These are phyloP conservation scores for Pseudochirops cupreus DNA, from an alignment of 2,797 vertebrate species.

Conservation along the genomic window DNA sequence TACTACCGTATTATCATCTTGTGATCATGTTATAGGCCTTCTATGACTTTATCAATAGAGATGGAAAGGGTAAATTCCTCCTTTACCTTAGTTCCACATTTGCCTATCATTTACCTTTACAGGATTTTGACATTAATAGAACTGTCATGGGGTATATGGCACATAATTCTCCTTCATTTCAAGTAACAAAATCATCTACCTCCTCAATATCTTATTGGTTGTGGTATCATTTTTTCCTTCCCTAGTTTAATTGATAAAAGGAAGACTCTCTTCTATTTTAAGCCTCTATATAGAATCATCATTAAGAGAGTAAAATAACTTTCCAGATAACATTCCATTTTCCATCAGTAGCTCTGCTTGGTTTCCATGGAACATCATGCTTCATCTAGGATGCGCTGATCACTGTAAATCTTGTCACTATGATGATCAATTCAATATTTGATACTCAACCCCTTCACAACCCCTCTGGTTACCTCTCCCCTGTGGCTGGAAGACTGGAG, in stretches of 20 bases:
- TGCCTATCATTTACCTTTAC: background rate
- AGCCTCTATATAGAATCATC: background rate
- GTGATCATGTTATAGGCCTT: background rate
- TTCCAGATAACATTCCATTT: background rate
- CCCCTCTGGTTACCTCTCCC: background rate
- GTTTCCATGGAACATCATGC: background rate
- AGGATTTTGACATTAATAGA: background rate
- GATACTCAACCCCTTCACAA: background rate
- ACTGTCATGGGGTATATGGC: background rate
- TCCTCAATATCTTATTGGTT: background rate
- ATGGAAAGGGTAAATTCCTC: background rate
- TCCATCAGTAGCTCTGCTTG: background rate
- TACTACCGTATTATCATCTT: background rate
- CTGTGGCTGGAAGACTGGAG: background rate
- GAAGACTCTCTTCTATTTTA: background rate
- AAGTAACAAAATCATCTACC: background rate
- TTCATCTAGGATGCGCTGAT: background rate
- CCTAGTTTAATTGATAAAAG: background rate
- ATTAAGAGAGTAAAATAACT: background rate
- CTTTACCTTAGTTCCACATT: background rate
- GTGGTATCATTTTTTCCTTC: background rate
- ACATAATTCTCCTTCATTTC: background rate
- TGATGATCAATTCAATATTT: background rate
- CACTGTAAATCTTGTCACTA: background rate
- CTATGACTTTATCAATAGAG: background rate